phyloP scores from a whole-genome alignment of 2,888 invertebrate genomes.

The Rhyacophila evoluta region DNA sequence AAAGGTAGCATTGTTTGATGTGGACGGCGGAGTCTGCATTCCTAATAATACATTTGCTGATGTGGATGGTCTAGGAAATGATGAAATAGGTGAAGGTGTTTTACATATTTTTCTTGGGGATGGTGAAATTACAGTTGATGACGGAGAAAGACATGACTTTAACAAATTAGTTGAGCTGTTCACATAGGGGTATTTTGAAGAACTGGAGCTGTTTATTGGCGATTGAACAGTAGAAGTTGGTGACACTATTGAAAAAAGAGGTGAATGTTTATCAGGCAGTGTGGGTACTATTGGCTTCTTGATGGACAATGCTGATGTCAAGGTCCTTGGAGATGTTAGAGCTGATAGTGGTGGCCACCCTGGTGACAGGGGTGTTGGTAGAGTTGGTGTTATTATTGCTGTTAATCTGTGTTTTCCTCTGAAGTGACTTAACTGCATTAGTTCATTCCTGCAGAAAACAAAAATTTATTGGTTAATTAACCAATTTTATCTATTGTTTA shows the following conservation, averaged over 20 bases:
- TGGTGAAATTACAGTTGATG: background rate
- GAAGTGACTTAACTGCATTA: background rate
- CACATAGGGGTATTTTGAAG: background rate
- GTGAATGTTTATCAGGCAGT: background rate
- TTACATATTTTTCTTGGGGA: background rate
- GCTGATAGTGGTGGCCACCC: background rate
- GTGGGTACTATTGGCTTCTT: background rate
- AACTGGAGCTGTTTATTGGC: background rate
- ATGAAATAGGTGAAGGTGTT: background rate
- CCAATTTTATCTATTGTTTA: too few relatives aligned
- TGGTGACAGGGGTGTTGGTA: background rate
- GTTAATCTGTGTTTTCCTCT: background rate
- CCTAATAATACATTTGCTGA: background rate
- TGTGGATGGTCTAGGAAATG: background rate
- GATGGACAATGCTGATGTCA: background rate
- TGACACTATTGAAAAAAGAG: conserved; percentile 25
- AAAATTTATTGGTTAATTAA: too few relatives aligned
- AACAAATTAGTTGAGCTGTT: background rate
- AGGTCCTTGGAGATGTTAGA: background rate
- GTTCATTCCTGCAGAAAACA: background rate
- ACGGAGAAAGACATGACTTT: background rate
- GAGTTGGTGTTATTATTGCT: background rate
- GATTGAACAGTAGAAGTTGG: conserved; percentile 35
- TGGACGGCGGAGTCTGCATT: background rate
- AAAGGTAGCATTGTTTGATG: background rate